Evolutionary conservation across 2,113 vertebrate species (phyloP), one percentile per base, ranked within the genome.

Genomic region (Tragelaphus imberbis): DNA sequence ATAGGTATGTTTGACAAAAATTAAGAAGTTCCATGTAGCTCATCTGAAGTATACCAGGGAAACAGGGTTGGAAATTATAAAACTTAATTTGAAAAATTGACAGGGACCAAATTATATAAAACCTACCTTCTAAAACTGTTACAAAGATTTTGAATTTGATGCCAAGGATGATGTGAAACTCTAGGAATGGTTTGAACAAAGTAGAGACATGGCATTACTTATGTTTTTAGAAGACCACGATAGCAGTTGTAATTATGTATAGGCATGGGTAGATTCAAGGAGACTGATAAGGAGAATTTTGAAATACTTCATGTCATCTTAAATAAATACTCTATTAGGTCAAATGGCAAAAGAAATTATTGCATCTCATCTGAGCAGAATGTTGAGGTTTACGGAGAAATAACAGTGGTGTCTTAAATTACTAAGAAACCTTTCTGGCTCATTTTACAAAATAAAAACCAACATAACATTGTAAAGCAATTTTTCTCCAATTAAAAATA

Each of bases 251-350:
- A 17, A 58, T 19, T 40, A 53, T 65, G 47, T 82, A 94, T 27
- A 82, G 8, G 3, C 40, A 84, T 28, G 4, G 2, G 1, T 36
- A 5, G 8, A 63, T 47, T 68, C 25, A 56, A 59, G 28, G 10
- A 61, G 19, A 25, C 9, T 58, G 16, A 40, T n/a, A 58, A 40
- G n/a, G 7, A 10, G 30, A 79, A 87, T 79, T 59, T 27, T 95
- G 33, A 88, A 51, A 81, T 17, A 92, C 12, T 91, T 68, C 25
- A 21, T 1, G 3, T 12, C n/a, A 40, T 40, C 27, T 90, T 36
- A n/a, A 94, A 81, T 89, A 77, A 63, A 58, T 97, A 91, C 94
- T 97, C 75, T 84, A 98, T 58, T 97, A 84, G 90, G 80, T n/a
- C 28, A 55, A 68, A 15, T 40, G 49, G 55, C 44, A 95, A 96